Evolutionary conservation across 2,888 invertebrate species (phyloP), one percentile per base, ranked within the genome.

Genomic region (Dicyrtoma fusca): DNA sequence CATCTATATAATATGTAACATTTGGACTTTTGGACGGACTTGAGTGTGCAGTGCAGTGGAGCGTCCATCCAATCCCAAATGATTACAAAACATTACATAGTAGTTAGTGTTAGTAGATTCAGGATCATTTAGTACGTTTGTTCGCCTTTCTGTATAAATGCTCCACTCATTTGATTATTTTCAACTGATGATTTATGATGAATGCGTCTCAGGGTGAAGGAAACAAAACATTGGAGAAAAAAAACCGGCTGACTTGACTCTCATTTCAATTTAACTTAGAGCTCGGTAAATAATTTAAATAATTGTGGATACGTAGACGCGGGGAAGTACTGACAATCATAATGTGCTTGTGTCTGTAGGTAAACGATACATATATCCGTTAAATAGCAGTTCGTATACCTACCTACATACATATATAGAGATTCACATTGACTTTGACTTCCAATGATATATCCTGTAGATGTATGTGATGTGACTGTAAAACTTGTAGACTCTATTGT

Each of bases 111-210:
- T 34, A 3, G 34, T 34, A 34, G 34, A 34, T 34, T 23, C 11
- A 23, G 57, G 25, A 25, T 23, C 53, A 53, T 53, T 53, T 53
- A 25, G 57, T 53, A 23, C 14, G 57, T 57, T 57, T 57, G 57
- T 21, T 19, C 34, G 34, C 34, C 34, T 34, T 14, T 26, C 14
- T 21, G 25, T 57, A 57, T 57, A 61, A 61, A 61, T 42, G 61
- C 17, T 34, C 34, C 44, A 17, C 68, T 68, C 68, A 68, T 68
- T 68, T 68, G 55, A 68, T 55, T 68, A 68, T 57, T 68, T 55
- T 68, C 53, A 68, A 55, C 68, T 68, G 68, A 68, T 68, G 68
- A 68, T 68, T 68, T 68, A 68, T 68, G 68, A 68, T 68, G 53
- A 68, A 68, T 68, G 68, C 26, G 51, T 25, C 51, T 66, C 61